A percentile compares a stretch with the other conserved stretches of the same genome.
phyloP scores from a whole-genome alignment of 2,888 invertebrate genomes.

The Tetramorium bicarinatum region DNA sequence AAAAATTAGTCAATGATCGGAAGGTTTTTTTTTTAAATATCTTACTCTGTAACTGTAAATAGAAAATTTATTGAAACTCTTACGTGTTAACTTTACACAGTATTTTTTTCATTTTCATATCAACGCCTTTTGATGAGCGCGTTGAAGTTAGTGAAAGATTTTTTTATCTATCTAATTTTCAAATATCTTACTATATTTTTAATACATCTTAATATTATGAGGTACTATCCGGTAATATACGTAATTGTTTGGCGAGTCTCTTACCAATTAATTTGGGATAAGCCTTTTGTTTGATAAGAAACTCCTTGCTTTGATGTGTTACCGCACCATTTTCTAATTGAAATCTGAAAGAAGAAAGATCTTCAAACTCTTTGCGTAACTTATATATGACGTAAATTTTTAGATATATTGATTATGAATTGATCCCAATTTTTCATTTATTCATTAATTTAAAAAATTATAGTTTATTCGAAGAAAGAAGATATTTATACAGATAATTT shows the following conservation, averaged over 20 bases:
- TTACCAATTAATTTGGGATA: constrained; percentile 94
- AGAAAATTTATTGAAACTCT: constrained; percentile 38
- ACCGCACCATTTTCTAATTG: constrained; percentile 97
- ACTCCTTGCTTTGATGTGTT: constrained; percentile 97
- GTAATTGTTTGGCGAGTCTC: constrained; percentile 89
- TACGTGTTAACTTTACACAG: background rate
- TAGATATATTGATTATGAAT: background rate
- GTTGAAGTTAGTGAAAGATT: constrained; percentile 49
- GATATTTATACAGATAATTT: background rate
- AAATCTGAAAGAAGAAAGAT: constrained; percentile 85
- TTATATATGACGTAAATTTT: background rate
- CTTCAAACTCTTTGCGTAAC: background rate
- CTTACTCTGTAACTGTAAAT: constrained; percentile 20
- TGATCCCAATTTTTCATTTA: background rate
- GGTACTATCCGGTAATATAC: constrained; percentile 78
- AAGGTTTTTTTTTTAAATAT: too few relatives aligned
- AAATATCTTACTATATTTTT: constrained; percentile 29
- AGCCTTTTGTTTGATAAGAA: constrained; percentile 92
- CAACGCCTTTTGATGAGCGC: constrained; percentile 43
- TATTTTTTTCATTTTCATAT: constrained; percentile 31
- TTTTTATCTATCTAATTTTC: constrained; percentile 36
- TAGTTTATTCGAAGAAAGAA: background rate
- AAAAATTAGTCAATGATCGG: background rate
- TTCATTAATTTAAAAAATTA: background rate
- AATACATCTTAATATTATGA: constrained; percentile 59